Evolutionary conservation across 2,797 vertebrate species (phyloP), one percentile per base, ranked within the genome.

Genomic region (Megalops cyprinoides): DNA sequence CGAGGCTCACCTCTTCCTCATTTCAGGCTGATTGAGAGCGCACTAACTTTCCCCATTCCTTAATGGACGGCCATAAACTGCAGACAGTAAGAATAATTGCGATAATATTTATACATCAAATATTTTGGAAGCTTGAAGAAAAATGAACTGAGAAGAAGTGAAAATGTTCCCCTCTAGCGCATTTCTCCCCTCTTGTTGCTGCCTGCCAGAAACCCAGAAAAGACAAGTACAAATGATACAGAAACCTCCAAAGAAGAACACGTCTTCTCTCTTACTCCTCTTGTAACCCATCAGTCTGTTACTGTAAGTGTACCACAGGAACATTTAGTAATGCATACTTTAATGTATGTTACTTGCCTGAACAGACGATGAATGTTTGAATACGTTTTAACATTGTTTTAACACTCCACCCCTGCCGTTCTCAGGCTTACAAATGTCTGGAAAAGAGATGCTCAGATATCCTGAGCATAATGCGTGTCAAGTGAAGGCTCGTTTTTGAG

Each of bases 71-170:
- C 42, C 28, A 60, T 20, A 62, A 34, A 55, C 44, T 23, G 20
- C 53, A 20, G 42, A 56, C 9, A 69, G 25, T 8, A 31, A 28
- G 49, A 34, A 39, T 60, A 76, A 65, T 51, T 37, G 44, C 28
- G 34, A 65, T 75, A 49, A 31, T 28, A 34, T 65, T 51, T 31
- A 71, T 65, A 23, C 18, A 5, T 65, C 56, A 58, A 58, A 56
- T 39, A 39, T 23, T 56, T 10, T 56, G 48, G 74, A 74, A 74
- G 49, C 34, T 65, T 28, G 7, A 46, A 1, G 51, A 55, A 37
- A 79, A 48, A 62, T 34, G 20, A 42, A 62, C 62, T 60, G 15
- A 60, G 74, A 76, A 62, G 44, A 75, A 62, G 44, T 75, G 55
- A 48, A 74, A 75, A 80, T 8, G 31, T 67, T 20, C 42, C 39